Base-by-base conservation (phyloP, 1,140 invertebrate species). In the Megalonaias nervosa region DNA sequence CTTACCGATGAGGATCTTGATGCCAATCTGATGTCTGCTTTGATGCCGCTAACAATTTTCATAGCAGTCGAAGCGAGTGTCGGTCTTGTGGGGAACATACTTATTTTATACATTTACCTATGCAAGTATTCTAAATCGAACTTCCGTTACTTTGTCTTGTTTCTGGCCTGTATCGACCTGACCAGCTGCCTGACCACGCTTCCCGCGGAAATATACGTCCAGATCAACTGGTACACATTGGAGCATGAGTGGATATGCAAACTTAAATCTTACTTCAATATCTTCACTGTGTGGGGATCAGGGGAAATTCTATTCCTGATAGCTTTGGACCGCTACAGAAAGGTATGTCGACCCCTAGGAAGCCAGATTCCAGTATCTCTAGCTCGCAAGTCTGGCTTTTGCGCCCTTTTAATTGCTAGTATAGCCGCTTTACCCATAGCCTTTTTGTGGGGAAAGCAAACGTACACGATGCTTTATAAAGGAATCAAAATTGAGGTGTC, bases 131-230 rank as follows among this genome's bases (percentile, higher is more conserved):
- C 80, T 16, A 75, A 66, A n/a, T 76, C 76, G 38, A 85, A 83
- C 38, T 80, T 81, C 58, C 78, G 77, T 23, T 75, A 79, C 71
- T 85, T 81, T 68, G 77, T 85, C 9, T 74, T 84, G 48, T 71
- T 80, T 16, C 62, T 85, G 23, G 84, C 84, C 13, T 66, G 72
- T 15, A 75, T 84, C 57, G 84, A 85, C 65, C 74, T 85, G 3
- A 31, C 77, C 48, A 84, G 80, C 73, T 85, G 84, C 69, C 48
- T 64, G 16, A 65, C 84, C 5, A 67, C 79, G 56, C 84, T 85
- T 48, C 84, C 84, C 16, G 75, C 80, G 38, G 84, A 86, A 71
- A 82, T 84, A 15, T 69, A 80, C 9, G 81, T 82, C 68, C 81
- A 84, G 55, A 38, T 75, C 12, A 69, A 73, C 70, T 84, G 83